These are phyloP conservation scores for Lymantria dispar DNA, from an alignment of 2,888 invertebrate species.

Conservation along the genomic window DNA sequence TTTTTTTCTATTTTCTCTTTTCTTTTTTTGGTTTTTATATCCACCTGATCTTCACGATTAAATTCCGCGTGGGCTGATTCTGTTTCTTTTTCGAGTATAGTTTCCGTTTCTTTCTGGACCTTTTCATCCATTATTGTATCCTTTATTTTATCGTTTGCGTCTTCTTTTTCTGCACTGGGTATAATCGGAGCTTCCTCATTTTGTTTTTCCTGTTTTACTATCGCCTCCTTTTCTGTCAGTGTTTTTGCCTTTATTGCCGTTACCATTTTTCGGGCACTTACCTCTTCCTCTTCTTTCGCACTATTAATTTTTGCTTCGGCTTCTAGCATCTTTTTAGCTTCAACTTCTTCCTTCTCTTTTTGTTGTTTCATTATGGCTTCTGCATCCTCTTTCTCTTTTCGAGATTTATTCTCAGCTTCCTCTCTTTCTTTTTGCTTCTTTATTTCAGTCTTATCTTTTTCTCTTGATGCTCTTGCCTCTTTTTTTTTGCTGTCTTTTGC, in stretches of 20 bases:
- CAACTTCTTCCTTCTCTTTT: not conserved
- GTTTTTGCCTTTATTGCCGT: too few relatives aligned
- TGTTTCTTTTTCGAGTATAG: not conserved
- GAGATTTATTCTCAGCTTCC: not conserved
- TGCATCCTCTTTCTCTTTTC: not conserved
- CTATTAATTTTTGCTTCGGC: constrained; percentile 4
- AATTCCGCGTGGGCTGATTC: too few relatives aligned
- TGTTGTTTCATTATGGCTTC: constrained; percentile 6
- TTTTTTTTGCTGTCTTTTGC: not conserved
- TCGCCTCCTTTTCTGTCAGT: not conserved
- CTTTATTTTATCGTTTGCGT: not conserved
- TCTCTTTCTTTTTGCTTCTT: constrained; percentile 1
- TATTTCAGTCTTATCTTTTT: not conserved
- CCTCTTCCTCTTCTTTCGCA: not conserved
- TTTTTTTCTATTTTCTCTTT: not conserved
- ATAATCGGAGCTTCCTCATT: not conserved
- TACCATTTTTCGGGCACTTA: not conserved
- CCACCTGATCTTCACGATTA: not conserved
- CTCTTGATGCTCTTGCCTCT: not conserved
- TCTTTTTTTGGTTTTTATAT: not conserved
- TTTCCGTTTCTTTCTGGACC: not conserved
- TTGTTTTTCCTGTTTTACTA: not conserved
- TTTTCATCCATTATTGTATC: too few relatives aligned
- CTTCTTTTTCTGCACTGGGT: not conserved
- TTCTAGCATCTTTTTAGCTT: not conserved